Conservation (phyloP, 2,888 invertebrate species). For the Blastobasis adustella region DNA sequence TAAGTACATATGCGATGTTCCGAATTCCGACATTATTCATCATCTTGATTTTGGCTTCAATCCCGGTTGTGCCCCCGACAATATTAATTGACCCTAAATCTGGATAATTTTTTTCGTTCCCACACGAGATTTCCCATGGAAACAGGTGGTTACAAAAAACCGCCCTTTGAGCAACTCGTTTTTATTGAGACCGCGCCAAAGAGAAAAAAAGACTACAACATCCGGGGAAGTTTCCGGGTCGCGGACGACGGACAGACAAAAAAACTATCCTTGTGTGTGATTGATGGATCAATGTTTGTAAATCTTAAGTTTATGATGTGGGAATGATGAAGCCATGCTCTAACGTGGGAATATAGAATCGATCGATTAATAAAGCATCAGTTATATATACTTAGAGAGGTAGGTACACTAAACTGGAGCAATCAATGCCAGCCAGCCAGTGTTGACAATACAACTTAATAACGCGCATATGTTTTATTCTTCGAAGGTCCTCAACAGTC, state of each 20-base stretch:
- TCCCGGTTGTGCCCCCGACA: too few relatives aligned
- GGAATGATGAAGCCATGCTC: slow-evolving; percentile 21
- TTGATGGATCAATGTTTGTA: slow-evolving; percentile 51
- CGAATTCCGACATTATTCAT: too few relatives aligned
- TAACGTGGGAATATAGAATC: background rate
- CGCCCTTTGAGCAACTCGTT: slow-evolving; percentile 52
- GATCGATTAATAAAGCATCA: background rate
- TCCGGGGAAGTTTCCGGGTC: slow-evolving; percentile 66
- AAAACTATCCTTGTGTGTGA: slow-evolving; percentile 37
- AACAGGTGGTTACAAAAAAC: slow-evolving; percentile 62
- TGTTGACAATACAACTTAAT: background rate
- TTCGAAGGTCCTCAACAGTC: too few relatives aligned
- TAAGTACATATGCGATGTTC: background rate
- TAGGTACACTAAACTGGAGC: background rate
- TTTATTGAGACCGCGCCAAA: slow-evolving; percentile 36
- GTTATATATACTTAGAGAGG: background rate
- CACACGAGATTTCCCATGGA: slow-evolving; percentile 46
- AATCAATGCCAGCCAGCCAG: background rate
- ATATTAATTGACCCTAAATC: slow-evolving; percentile 21
- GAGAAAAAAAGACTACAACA: slow-evolving; percentile 38
- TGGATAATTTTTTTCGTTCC: slow-evolving; percentile 35
- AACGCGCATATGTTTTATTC: background rate
- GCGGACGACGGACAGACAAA: slow-evolving; percentile 33
- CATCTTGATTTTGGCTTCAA: too few relatives aligned
- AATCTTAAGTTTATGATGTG: slow-evolving; percentile 31